These are phyloP conservation scores for Promerops cafer DNA, from an alignment of 2,113 vertebrate species.

Conservation along the genomic window DNA sequence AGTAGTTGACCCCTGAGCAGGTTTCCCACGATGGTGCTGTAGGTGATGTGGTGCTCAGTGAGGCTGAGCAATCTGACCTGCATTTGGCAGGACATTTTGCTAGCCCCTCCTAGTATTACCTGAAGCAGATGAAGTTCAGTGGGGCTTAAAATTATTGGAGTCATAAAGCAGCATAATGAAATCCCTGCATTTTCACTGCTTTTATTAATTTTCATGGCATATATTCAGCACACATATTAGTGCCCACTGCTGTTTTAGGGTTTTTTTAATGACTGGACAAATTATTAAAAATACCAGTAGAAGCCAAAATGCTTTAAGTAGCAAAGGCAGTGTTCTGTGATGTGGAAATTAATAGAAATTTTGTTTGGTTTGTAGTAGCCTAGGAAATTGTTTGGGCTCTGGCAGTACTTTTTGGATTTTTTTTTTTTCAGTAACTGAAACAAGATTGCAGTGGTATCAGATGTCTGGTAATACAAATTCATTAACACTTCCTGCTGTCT, in stretches of 20 bases:
- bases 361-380: background rate
- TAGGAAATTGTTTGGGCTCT: background rate
- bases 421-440: background rate
- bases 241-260: accelerated
- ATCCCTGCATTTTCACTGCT: background rate
- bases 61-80: background rate
- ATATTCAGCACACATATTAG: background rate
- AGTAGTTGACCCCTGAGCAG: background rate
- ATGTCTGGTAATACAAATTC: constrained; percentile 63
- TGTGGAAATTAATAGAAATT: background rate
- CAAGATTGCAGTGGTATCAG: constrained; percentile 30
- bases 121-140: background rate
- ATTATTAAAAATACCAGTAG: background rate
- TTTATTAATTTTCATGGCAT: background rate
- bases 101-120: background rate
- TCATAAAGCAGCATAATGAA: background rate
- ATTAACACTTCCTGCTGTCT: constrained; percentile 61
- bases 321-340: background rate
- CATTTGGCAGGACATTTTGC: background rate
- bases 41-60: background rate
- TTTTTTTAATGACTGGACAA: background rate
- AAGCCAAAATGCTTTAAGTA: background rate
- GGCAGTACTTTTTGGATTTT: background rate
- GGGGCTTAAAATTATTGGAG: background rate
- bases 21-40: background rate